Evolutionary conservation across 1,140 invertebrate species (phyloP), one percentile per base, ranked within the genome.

Genomic region (Cotesia chilonis): DNA sequence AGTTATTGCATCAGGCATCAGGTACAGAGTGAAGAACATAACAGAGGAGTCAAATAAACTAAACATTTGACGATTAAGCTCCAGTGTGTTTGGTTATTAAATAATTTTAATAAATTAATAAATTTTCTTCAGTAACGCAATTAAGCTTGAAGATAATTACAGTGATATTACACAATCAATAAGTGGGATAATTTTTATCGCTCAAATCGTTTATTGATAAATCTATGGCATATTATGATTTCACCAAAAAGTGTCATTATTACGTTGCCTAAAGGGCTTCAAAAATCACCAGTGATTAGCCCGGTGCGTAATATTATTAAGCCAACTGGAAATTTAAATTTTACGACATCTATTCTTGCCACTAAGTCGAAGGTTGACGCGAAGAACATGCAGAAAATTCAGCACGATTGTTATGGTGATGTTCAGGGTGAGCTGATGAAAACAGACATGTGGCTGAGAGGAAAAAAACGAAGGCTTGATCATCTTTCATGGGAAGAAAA

Each of bases 401-500:
- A 78, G 61, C 55, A 78, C 12, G 79, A 84, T 4, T n/a, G 77
- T 7, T 12, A 54, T 4, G 70, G 71, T 3, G 74, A 80, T 28
- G 64, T 76, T 9, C 14, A 76, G 12, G 54, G 61, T 20, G 10
- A 71, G 1, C 59, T 76, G 35, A 79, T 77, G 51, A 84, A 78
- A 72, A 68, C 74, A 14, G 80, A 77, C 61, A 64, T 52, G 2
- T 76, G 78, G 37, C 68, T 75, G 0, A 77, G 89, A 71, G 87
- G 89, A 3, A 91, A 93, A 77, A 94, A 94, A 81, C 87, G 93
- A 51, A 88, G 92, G 17, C 84, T 95, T 71, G 93, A 94, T 83
- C 92, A 94, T 84, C 82, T 95, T 2, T 90, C 92, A 36, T 94
- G 92, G 91, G 94, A 95, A 81, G 93, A 95, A 84, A 95, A 94